A percentile compares a stretch with the other conserved stretches of the same genome.
Evolutionary conservation across 2,888 invertebrate genomes (phyloP).

Genomic region (Microplitis deprimator): DNA sequence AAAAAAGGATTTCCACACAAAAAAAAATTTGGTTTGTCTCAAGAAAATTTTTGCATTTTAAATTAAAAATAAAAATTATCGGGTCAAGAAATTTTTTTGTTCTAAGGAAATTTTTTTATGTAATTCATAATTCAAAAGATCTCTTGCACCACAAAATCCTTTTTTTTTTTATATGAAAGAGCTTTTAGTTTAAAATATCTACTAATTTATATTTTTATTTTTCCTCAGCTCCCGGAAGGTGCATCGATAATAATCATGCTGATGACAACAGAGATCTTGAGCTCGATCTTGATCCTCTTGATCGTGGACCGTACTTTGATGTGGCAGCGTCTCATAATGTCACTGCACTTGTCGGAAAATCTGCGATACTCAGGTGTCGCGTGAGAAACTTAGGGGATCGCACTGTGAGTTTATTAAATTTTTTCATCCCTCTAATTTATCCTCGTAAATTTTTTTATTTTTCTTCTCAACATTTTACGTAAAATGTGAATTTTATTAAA

Average conservation of each 20-base stretch:
- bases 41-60: too few species aligned
- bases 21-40: too few species aligned
- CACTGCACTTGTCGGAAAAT: slow-evolving; percentile 84
- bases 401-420: slow-evolving; percentile 75
- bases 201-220: slow-evolving; percentile 24
- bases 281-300: slow-evolving; percentile 70
- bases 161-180: too few species aligned
- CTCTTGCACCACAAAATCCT: too few species aligned
- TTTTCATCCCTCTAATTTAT: neutral
- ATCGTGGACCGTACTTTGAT: slow-evolving; percentile 81
- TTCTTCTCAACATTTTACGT: neutral
- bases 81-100: too few species aligned
- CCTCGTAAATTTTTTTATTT: neutral
- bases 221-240: slow-evolving; percentile 64
- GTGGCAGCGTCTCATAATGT: slow-evolving; percentile 82
- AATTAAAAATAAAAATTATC: too few species aligned
- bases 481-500: neutral
- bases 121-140: too few species aligned
- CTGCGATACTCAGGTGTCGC: slow-evolving; percentile 82
- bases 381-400: slow-evolving; percentile 84
- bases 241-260: slow-evolving; percentile 67
- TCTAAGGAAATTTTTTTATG: too few species aligned
- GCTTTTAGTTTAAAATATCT: neutral
- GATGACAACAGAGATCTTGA: slow-evolving; percentile 51
- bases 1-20: too few species aligned